Evolutionary conservation across 2,113 vertebrate genomes (phyloP).

Genomic region (Podiceps cristatus): DNA sequence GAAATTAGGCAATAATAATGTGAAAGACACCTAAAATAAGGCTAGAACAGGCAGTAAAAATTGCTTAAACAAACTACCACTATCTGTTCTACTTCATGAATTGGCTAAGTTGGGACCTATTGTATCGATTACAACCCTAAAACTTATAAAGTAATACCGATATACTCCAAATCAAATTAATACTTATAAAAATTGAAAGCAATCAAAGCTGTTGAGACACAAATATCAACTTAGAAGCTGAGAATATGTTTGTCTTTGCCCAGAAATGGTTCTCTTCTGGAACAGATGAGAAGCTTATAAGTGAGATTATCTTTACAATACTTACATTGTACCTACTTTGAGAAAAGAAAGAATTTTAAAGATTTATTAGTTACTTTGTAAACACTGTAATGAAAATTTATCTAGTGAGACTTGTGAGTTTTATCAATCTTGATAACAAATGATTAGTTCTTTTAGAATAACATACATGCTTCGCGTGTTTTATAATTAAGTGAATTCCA

Average conservation of each 20-base stretch:
- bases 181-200: background rate
- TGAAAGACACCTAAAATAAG: background rate
- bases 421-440: conserved; percentile 27
- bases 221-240: background rate
- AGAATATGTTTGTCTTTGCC: background rate
- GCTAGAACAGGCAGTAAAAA: background rate
- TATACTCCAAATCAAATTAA: background rate
- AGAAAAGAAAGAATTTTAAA: background rate
- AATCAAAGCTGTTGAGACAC: background rate
- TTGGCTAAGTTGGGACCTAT: background rate
- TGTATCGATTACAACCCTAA: background rate
- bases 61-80: background rate
- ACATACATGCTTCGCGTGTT: background rate
- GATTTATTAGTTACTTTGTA: background rate
- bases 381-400: background rate
- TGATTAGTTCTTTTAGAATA: background rate
- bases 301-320: background rate
- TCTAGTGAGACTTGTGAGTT: background rate
- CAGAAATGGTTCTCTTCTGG: background rate
- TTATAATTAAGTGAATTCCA: conserved; percentile 35
- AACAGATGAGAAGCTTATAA: background rate
- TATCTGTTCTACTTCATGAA: background rate
- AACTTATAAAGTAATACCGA: background rate
- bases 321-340: background rate
- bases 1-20: background rate